phyloP scores from a whole-genome alignment of 2,797 vertebrate genomes.

The Aselliscus stoliczkanus region DNA sequence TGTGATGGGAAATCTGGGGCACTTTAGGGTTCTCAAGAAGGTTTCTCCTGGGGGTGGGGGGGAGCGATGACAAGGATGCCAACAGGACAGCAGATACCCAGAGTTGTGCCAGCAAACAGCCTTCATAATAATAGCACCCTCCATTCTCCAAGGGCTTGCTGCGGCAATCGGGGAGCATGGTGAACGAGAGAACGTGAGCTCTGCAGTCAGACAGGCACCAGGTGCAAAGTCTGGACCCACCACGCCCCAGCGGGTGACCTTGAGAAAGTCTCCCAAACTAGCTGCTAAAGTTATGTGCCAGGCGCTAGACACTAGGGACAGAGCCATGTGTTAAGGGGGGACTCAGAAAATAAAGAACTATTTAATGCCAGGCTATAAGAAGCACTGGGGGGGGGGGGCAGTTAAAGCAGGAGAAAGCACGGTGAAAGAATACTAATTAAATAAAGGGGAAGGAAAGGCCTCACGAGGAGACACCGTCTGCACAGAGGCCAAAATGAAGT shows the following conservation, averaged over 20 bases:
- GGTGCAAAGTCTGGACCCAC: background rate
- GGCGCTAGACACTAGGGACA: background rate
- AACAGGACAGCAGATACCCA: background rate
- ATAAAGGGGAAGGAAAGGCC: background rate
- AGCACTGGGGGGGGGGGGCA: no score
- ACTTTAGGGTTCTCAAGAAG: background rate
- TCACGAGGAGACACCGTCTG: background rate
- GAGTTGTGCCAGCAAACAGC: background rate
- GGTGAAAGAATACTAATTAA: background rate
- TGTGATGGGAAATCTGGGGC: background rate
- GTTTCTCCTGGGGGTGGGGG: background rate
- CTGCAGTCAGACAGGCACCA: background rate
- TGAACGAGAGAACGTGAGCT: background rate
- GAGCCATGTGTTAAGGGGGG: background rate
- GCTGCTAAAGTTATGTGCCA: background rate
- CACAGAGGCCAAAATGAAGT: background rate
- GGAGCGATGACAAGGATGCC: background rate
- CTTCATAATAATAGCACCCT: background rate
- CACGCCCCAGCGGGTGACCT: background rate
- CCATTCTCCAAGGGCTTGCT: background rate
- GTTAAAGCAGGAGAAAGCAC: background rate
- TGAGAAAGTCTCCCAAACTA: background rate
- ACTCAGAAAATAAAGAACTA: background rate
- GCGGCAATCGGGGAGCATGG: fast-evolving
- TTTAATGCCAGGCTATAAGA: background rate